Evolutionary conservation across 2,797 vertebrate genomes (phyloP), one percentile per base, ranked within the genome.

Genomic region (Malurus splendens): DNA sequence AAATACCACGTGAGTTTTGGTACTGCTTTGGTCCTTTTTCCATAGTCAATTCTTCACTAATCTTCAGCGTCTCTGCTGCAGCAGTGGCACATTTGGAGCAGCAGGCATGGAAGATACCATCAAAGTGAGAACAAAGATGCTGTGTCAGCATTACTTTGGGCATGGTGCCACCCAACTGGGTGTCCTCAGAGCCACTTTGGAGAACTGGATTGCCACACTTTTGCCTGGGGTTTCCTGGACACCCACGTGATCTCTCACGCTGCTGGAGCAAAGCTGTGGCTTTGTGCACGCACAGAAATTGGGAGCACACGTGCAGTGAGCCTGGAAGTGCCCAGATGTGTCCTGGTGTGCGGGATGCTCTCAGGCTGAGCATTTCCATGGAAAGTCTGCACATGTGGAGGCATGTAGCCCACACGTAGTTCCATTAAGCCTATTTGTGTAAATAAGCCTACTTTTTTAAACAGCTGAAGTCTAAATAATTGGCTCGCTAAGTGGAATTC

Each of bases 151-250:
- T 55, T n/a, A 10, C 33, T 72, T 55, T 8, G 15, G 66, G 59
- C 76, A n/a, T 61, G 59, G 47, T 45, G 65, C 36, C 84, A 86
- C 14, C 3, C 6, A 47, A 36, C 30, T 36, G 11, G 16, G 65
- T 52, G 66, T 33, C 28, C 44, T 65, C 16, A 79, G 75, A 94
- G 38, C 27, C 47, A 32, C 44, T 66, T 79, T 54, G 54, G 75
- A 67, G 73, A 83, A 47, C 42, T 47, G 39, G 45, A 79, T 90
- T 85, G 68, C 61, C 65, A 79, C 78, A 60, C 52, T 86, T 83
- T 65, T 65, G 33, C 68, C 50, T 0, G 4, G 51, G n/a, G 55
- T 74, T 90, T 90, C 42, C 82, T 61, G 61, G 61, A 39, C 72
- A 41, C 32, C 60, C 71, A 24, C 1, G 1, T 89, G 85, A 39